Conservation (phyloP, 2,113 vertebrate genomes). For the Herpetotheres cachinnans region DNA sequence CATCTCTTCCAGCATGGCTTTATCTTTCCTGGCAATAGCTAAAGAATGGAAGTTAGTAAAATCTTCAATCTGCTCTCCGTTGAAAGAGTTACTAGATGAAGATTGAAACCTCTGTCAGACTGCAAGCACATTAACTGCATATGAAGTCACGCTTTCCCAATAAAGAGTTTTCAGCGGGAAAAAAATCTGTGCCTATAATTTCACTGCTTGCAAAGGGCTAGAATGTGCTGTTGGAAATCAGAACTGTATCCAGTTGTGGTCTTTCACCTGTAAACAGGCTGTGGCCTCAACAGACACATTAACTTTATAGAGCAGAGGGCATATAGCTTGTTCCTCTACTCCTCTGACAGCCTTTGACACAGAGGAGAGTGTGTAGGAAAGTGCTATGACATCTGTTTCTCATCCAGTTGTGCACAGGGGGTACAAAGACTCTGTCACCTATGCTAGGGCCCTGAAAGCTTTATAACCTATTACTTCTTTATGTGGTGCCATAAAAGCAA, state of each 20-base stretch:
- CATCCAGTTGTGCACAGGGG: not conserved
- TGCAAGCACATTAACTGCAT: not conserved
- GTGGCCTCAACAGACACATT: not conserved
- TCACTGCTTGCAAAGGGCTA: not conserved
- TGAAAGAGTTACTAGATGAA: not conserved
- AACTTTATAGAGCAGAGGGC: not conserved
- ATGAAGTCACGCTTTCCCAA: not conserved
- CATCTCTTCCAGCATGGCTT: not conserved
- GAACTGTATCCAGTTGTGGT: not conserved
- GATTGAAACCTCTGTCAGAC: not conserved
- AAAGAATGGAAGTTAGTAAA: not conserved
- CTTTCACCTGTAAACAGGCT: not conserved
- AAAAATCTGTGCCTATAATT: not conserved
- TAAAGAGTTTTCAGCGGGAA: not conserved
- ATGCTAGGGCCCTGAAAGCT: conserved; percentile 14
- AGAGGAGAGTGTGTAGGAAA: not conserved
- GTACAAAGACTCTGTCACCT: conserved; percentile 22
- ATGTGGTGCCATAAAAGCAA: conserved; percentile 36
- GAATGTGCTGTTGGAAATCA: not conserved
- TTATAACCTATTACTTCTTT: conserved; percentile 51
- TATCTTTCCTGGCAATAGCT: not conserved
- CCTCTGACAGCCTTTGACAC: not conserved
- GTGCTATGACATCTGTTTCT: conserved; percentile 22
- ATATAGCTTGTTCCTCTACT: not conserved
- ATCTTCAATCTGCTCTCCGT: not conserved